Conservation (phyloP, 2,113 vertebrate genomes). For the Poeciliopsis occidentalis region DNA sequence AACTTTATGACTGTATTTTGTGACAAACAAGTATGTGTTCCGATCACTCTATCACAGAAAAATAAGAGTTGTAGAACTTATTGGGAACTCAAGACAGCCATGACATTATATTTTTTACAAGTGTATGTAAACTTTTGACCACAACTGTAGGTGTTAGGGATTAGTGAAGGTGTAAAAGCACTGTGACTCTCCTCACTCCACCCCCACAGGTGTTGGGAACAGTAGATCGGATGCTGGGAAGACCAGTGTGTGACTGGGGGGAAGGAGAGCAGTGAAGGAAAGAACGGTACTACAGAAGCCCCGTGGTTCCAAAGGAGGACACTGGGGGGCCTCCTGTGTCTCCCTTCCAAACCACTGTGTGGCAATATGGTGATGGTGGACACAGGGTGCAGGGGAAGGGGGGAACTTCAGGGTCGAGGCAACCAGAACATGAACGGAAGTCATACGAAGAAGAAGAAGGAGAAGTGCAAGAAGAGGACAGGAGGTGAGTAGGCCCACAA, state of each 20-base stretch:
- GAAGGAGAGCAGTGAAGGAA: conserved; percentile 38
- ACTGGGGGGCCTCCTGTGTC: conserved; percentile 79
- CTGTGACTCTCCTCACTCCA: conserved; percentile 54
- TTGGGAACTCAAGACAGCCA: too few species aligned
- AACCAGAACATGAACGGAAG: conserved; percentile 57
- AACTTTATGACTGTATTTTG: too few species aligned
- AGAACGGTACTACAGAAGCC: conserved; percentile 41
- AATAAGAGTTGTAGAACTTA: too few species aligned
- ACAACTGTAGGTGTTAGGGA: conserved; percentile 50
- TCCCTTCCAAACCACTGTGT: conserved; percentile 79
- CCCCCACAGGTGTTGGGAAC: conserved; percentile 45
- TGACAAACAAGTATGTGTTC: too few species aligned
- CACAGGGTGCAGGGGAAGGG: background rate
- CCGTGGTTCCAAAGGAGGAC: conserved; percentile 79
- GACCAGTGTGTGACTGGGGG: conserved; percentile 49
- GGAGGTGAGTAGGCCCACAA: conserved; percentile 70
- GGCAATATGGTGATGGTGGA: conserved; percentile 57
- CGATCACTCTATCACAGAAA: too few species aligned
- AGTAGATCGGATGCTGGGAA: conserved; percentile 54
- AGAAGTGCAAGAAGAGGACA: conserved; percentile 69
- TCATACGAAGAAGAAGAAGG: conserved; percentile 62
- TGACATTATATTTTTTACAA: too few species aligned
- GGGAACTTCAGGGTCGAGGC: conserved; percentile 34
- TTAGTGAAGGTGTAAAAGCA: conserved; percentile 56
- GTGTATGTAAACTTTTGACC: too few species aligned